Base-by-base conservation (phyloP, 2,113 vertebrate species). In the Entelurus aequoreus region DNA sequence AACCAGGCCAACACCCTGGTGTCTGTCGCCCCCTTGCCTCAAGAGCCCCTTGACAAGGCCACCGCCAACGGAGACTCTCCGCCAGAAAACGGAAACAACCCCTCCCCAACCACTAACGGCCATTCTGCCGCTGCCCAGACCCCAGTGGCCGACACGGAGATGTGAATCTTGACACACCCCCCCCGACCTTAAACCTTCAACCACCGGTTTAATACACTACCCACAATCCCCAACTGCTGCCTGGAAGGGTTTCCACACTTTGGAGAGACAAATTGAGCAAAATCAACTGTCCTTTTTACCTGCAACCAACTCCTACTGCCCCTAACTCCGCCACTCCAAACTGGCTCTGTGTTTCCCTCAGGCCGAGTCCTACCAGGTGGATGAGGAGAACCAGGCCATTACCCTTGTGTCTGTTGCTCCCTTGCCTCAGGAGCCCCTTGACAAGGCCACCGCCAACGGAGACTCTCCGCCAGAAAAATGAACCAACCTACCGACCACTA, bases 1-100 rank as follows among this genome's bases (percentile, higher is more conserved):
- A 92, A 93, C 90, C 94, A 93, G 85, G 90, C 91, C 42, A 94
- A 92, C 82, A 92, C 91, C 1, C 81, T 92, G 86, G 78, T 92
- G 78, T 92, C 93, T 59, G 86, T 88, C 59, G 77, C 91, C 4
- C 79, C 91, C 1, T 81, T 88, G 1, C 88, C 80, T 0, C 72
- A 90, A 0, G 92, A 93, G 76, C 88, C 74, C 47, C 75, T 90
- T 65, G 90, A 93, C 80, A 96, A 96, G 83, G 90, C 91, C 2
- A 90, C 80, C 48, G 67, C 83, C 65, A 94, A 93, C 19, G 91
- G 88, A 48, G 93, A 93, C 60, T 83, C 90, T 37, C 74, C 87
- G 13, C 92, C 90, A 60, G 93, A 95, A 78, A 94, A 93, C 5
- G 94, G 93, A 5, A 91, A 89, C 3, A 90, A 85, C 65, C 82